Percentiles rank a stretch among this genome's conserved stretches.
Conservation (phyloP, 2,113 vertebrate genomes). For the Enhydra lutris region DNA sequence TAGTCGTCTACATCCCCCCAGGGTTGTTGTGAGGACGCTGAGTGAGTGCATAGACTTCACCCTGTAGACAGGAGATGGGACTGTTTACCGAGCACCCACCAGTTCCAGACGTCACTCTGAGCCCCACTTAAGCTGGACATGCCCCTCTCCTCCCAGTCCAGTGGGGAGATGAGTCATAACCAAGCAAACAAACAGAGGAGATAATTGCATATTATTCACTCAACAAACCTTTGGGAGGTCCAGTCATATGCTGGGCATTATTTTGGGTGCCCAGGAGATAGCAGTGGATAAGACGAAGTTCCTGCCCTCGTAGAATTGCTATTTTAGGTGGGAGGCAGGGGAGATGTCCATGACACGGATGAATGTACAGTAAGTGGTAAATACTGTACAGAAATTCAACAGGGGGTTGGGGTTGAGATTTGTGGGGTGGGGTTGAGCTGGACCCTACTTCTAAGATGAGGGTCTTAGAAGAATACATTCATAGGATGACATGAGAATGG, state of each 20-base stretch:
- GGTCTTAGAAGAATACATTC: background rate
- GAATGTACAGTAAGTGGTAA: no score
- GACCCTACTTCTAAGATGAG: background rate
- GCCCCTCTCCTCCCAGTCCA: conserved; percentile 46
- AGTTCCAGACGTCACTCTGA: background rate
- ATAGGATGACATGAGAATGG: background rate
- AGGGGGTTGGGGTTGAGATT: background rate
- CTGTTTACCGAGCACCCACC: background rate
- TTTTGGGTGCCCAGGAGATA: background rate
- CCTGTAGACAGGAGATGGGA: background rate
- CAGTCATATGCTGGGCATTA: background rate
- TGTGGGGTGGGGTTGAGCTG: background rate
- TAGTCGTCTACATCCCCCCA: background rate
- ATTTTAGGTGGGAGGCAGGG: background rate
- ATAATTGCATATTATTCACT: conserved; percentile 47
- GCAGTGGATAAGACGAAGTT: background rate
- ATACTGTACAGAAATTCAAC: background rate
- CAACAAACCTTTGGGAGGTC: conserved; percentile 32
- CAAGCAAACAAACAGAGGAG: conserved; percentile 45
- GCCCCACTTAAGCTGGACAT: background rate
- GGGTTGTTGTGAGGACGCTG: background rate
- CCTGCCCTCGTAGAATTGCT: background rate
- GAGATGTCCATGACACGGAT: fast-evolving
- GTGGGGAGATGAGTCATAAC: conserved; percentile 50
- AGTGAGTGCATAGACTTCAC: background rate